Evolutionary conservation across 1,140 invertebrate genomes (phyloP).

Genomic region (Zaprionus ornatus): DNA sequence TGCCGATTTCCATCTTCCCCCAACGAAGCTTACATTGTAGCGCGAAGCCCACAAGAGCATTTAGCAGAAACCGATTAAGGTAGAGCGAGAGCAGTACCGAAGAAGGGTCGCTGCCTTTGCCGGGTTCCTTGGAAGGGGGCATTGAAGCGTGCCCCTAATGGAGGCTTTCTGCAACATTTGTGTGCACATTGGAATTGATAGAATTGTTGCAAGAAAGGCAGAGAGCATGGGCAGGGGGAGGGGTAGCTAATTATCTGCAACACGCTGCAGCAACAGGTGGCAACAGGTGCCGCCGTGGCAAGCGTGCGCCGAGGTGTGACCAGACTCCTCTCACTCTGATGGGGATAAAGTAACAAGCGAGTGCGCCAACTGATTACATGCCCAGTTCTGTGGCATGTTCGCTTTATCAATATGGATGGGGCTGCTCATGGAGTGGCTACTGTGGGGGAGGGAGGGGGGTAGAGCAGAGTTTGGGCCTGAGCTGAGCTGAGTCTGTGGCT

Average conservation of each 20-base stretch:
- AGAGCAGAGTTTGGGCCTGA: not conserved
- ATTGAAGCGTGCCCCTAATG: conserved; percentile 73
- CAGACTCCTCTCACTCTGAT: conserved; percentile 28
- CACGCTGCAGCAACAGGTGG: conserved; percentile 39
- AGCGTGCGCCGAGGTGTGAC: conserved; percentile 70
- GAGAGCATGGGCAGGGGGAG: not conserved
- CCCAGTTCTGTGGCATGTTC: not conserved
- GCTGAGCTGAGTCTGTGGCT: conserved; percentile 8
- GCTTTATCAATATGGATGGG: conserved; percentile 18
- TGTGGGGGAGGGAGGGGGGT: too few relatives aligned
- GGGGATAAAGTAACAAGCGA: conserved; percentile 40
- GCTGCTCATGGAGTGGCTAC: not conserved
- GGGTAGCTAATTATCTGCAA: conserved; percentile 54
- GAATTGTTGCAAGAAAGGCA: conserved; percentile 52
- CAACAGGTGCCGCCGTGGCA: conserved; percentile 35
- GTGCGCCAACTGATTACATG: conserved; percentile 70
- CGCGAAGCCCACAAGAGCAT: not conserved
- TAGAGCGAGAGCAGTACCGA: not conserved
- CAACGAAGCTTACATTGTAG: not conserved
- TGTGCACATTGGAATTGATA: conserved; percentile 59
- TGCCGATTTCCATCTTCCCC: not conserved
- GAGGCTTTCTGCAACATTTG: conserved; percentile 51
- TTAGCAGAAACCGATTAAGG: conserved; percentile 14
- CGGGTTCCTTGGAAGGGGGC: conserved; percentile 32
- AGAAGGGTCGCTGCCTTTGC: not conserved